Evolutionary conservation across 2,888 invertebrate species (phyloP).

Genomic region (Poecilobothrus nobilitatus): DNA sequence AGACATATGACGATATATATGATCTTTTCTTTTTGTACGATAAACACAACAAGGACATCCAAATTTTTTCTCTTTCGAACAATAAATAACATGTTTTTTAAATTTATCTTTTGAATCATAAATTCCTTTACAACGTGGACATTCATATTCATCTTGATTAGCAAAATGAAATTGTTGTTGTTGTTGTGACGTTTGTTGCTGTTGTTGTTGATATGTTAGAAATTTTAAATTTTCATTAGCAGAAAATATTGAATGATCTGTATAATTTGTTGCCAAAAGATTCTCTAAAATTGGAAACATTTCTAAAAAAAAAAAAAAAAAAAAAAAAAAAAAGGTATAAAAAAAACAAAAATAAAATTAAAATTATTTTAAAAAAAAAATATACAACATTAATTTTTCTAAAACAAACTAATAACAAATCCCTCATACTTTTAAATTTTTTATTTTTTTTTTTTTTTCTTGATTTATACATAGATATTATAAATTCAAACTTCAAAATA

Average conservation of each 20-base stretch:
- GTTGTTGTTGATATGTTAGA: background rate
- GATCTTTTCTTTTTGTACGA: slow-evolving; percentile 42
- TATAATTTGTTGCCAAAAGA: slow-evolving; percentile 31
- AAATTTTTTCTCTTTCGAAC: slow-evolving; percentile 42
- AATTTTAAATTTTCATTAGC: background rate
- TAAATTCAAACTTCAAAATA: too few species aligned
- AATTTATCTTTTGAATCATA: slow-evolving; percentile 39
- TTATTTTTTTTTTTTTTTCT: too few species aligned
- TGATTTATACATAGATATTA: too few species aligned
- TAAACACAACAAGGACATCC: slow-evolving; percentile 42
- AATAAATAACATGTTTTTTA: slow-evolving; percentile 41
- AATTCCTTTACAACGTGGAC: slow-evolving; percentile 40
- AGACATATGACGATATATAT: slow-evolving; percentile 39
- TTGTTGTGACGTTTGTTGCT: slow-evolving; percentile 5
- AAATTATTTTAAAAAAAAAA: slow-evolving; percentile 15
- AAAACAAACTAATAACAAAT: too few species aligned
- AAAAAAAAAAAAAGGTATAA: slow-evolving; percentile 13
- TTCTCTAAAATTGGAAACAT: slow-evolving; percentile 43
- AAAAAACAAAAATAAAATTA: slow-evolving; percentile 16
- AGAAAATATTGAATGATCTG: slow-evolving; percentile 9
- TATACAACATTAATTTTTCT: background rate
- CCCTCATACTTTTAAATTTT: too few species aligned
- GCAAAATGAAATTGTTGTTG: background rate
- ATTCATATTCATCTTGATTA: slow-evolving; percentile 27
- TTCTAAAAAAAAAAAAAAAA: slow-evolving; percentile 28